Percentiles rank a stretch among this genome's conserved stretches.
phyloP scores from a whole-genome alignment of 2,113 vertebrate species.

The Cyrtonyx montezumae region DNA sequence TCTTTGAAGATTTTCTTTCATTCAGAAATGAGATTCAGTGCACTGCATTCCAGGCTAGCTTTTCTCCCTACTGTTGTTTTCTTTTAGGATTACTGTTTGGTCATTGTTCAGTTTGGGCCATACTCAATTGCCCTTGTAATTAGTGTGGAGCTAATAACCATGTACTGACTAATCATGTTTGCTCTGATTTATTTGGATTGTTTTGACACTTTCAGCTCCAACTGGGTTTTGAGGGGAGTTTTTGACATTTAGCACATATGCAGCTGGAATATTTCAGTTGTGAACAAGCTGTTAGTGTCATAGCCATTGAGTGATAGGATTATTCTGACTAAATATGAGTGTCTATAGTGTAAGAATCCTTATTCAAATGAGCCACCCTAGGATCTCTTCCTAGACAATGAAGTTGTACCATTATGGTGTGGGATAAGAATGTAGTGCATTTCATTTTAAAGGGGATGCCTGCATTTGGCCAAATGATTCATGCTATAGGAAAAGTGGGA shows the following conservation, averaged over 20 bases:
- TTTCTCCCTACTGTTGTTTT: slow-evolving; percentile 57
- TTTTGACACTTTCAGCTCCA: not conserved
- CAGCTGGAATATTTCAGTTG: not conserved
- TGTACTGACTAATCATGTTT: not conserved
- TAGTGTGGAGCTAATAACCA: slow-evolving; percentile 47
- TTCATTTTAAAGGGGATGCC: not conserved
- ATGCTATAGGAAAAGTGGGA: not conserved
- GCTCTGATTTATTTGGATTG: slow-evolving; percentile 7
- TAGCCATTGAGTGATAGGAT: not conserved
- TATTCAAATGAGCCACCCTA: not conserved
- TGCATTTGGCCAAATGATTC: not conserved
- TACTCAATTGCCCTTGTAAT: slow-evolving; percentile 54
- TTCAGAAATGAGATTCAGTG: slow-evolving; percentile 19
- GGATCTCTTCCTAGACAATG: accelerated
- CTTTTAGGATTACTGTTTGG: slow-evolving; percentile 53
- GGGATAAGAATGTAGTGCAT: not conserved
- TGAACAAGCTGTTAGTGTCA: not conserved
- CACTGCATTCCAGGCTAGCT: slow-evolving; percentile 38
- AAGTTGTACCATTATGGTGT: not conserved
- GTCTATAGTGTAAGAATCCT: not conserved
- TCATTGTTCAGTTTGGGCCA: slow-evolving; percentile 17
- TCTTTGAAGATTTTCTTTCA: slow-evolving; percentile 43
- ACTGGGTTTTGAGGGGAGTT: not conserved
- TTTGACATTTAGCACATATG: not conserved
- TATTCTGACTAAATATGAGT: not conserved